Conservation (phyloP, 2,113 vertebrate species). For the Progne subis region DNA sequence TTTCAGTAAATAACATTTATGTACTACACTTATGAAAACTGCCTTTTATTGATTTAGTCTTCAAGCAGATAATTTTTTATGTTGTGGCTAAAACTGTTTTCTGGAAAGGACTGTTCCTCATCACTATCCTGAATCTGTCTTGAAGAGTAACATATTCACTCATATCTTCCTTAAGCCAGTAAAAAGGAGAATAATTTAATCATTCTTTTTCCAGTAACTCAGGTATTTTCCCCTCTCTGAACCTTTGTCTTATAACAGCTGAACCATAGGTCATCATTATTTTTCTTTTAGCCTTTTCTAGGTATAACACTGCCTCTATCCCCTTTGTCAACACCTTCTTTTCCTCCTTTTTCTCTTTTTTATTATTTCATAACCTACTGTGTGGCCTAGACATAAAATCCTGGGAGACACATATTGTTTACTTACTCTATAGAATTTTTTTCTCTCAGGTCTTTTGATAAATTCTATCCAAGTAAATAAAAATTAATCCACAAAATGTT, state of each 20-base stretch:
- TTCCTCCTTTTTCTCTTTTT: neutral
- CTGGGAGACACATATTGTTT: neutral
- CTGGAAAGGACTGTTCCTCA: conserved; percentile 1
- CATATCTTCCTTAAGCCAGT: neutral
- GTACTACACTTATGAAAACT: neutral
- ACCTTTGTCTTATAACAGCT: neutral
- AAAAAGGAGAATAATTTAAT: conserved; percentile 1
- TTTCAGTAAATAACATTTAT: conserved; percentile 5
- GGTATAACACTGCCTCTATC: neutral
- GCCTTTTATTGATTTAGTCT: neutral
- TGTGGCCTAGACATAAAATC: neutral
- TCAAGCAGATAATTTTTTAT: neutral
- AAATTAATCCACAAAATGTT: conserved; percentile 3
- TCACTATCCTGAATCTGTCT: neutral
- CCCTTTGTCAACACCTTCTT: neutral
- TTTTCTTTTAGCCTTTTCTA: conserved; percentile 12
- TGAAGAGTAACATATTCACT: neutral
- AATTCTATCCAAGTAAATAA: neutral
- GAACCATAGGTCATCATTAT: neutral
- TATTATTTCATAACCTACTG: neutral
- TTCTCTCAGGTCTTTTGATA: neutral
- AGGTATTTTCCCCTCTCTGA: neutral
- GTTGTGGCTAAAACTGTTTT: neutral
- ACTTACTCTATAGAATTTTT: neutral
- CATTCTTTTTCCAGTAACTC: conserved; percentile 21